Conservation (phyloP, 2,888 invertebrate genomes). For the Silvanus unidentatus region DNA sequence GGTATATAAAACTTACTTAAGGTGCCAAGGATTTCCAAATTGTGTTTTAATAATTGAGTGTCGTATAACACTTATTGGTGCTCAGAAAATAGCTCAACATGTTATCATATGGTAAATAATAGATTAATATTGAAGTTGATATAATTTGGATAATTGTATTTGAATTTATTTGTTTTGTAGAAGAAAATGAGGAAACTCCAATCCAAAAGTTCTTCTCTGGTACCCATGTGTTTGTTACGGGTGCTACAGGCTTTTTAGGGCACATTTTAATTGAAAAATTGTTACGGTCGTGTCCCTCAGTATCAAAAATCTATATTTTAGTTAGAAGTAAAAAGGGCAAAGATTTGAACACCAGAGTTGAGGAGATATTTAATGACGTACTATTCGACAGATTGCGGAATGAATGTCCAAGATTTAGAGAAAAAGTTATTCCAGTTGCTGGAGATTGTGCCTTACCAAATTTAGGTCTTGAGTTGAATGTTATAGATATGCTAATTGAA, state of each 20-base stretch:
- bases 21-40: too few relatives aligned
- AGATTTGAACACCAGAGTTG: slow-evolving; percentile 58
- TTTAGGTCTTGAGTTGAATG: slow-evolving; percentile 54
- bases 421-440: slow-evolving; percentile 50
- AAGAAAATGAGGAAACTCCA: too few relatives aligned
- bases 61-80: too few relatives aligned
- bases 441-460: slow-evolving; percentile 59
- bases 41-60: too few relatives aligned
- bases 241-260: slow-evolving; percentile 53
- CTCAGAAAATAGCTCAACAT: too few relatives aligned
- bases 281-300: slow-evolving; percentile 51
- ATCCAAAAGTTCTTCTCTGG: slow-evolving; percentile 41
- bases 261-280: slow-evolving; percentile 56
- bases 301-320: slow-evolving; percentile 52
- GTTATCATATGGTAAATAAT: too few relatives aligned
- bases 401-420: slow-evolving; percentile 57
- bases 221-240: slow-evolving; percentile 41
- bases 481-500: slow-evolving; percentile 49
- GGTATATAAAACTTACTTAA: too few relatives aligned
- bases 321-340: slow-evolving; percentile 57
- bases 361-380: slow-evolving; percentile 62
- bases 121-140: too few relatives aligned
- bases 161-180: too few relatives aligned
- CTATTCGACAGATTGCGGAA: slow-evolving; percentile 54
- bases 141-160: too few relatives aligned